These are phyloP conservation scores for Dione vanillae DNA, from an alignment of 2,888 invertebrate genomes.

Conservation along the genomic window DNA sequence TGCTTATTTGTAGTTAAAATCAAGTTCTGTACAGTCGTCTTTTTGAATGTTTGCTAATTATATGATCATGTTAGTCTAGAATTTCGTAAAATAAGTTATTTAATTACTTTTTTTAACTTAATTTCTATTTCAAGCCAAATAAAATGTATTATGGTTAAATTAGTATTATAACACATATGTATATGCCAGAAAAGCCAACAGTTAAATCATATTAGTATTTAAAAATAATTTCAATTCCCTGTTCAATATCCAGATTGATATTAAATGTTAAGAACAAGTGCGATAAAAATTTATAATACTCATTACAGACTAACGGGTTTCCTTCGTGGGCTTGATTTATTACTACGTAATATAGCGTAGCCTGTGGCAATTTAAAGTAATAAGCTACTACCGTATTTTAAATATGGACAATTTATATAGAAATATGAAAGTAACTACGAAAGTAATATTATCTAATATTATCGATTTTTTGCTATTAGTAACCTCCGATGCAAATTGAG, in stretches of 20 bases:
- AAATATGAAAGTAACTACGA: constrained; percentile 15
- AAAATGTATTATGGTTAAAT: no score
- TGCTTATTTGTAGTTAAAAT: constrained; percentile 5
- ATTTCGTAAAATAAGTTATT: neutral
- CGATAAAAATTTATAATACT: constrained; percentile 34
- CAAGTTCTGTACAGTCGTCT: constrained; percentile 4
- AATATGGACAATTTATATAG: constrained; percentile 33
- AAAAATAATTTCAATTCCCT: neutral
- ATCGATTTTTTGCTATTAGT: no score
- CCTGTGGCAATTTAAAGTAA: constrained; percentile 41
- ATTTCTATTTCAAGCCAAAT: no score
- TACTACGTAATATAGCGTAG: constrained; percentile 38
- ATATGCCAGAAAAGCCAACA: no score
- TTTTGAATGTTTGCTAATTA: constrained; percentile 13
- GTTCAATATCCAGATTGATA: neutral
- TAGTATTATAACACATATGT: no score
- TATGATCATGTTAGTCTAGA: neutral
- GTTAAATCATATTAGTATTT: no score
- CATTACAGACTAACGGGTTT: constrained; percentile 38
- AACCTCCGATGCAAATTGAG: no score
- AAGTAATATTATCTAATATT: neutral
- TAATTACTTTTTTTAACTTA: no score
- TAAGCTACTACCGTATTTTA: constrained; percentile 42
- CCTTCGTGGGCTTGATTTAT: constrained; percentile 37
- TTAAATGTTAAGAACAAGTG: constrained; percentile 17